Conservation (phyloP, 2,113 vertebrate species). For the Zapus hudsonius region DNA sequence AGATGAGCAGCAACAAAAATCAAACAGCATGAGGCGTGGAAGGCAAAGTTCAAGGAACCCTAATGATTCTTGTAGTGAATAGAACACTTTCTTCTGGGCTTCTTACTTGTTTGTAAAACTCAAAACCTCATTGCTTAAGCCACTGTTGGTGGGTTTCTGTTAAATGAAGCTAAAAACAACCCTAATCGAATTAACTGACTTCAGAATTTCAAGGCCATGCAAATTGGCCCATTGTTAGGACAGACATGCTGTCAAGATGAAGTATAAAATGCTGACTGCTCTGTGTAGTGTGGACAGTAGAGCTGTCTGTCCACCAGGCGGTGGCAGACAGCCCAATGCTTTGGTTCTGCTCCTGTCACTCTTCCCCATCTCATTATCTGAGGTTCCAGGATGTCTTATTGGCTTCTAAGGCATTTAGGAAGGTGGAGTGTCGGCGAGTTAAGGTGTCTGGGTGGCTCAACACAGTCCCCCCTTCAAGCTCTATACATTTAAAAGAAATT, state of each 20-base stretch:
- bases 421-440: neutral
- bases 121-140: neutral
- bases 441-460: neutral
- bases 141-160: conserved; percentile 1
- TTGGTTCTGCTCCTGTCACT: neutral
- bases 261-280: neutral
- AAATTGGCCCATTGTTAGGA: neutral
- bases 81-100: neutral
- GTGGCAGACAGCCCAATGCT: neutral
- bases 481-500: neutral
- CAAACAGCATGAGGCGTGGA: neutral
- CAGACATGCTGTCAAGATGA: neutral
- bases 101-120: conserved; percentile 33
- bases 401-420: neutral
- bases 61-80: neutral
- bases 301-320: neutral
- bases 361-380: neutral
- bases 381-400: neutral
- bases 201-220: neutral
- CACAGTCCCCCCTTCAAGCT: neutral
- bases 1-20: neutral
- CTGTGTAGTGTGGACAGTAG: neutral
- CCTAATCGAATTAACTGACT: neutral
- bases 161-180: neutral
- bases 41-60: neutral